Evolutionary conservation across 1,140 invertebrate species (phyloP).

Genomic region (Coboldia fuscipes): DNA sequence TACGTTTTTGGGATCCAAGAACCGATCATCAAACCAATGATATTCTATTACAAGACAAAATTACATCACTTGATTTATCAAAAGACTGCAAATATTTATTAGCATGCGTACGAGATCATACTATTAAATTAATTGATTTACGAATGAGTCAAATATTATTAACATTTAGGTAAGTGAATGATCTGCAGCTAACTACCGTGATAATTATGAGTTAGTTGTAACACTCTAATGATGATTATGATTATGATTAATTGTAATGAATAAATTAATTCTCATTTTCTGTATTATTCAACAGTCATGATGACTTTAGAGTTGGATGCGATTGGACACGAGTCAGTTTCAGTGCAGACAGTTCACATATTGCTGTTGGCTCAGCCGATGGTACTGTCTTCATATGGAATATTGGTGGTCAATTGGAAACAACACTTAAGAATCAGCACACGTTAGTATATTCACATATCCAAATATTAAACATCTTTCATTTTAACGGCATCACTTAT

Average conservation of each 20-base stretch:
- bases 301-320: slow-evolving; percentile 84
- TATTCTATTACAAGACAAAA: slow-evolving; percentile 74
- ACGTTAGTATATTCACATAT: slow-evolving; percentile 35
- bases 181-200: not conserved
- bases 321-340: slow-evolving; percentile 86
- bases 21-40: slow-evolving; percentile 59
- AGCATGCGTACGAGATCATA: slow-evolving; percentile 84
- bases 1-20: slow-evolving; percentile 90
- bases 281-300: slow-evolving; percentile 41
- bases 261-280: not conserved
- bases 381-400: slow-evolving; percentile 87
- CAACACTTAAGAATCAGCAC: slow-evolving; percentile 65
- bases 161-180: slow-evolving; percentile 60
- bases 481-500: not conserved
- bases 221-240: not conserved
- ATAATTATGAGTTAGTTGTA: not conserved
- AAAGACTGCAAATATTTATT: slow-evolving; percentile 76
- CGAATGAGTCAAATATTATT: slow-evolving; percentile 78
- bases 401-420: slow-evolving; percentile 51
- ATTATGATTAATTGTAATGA: not conserved
- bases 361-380: slow-evolving; percentile 75
- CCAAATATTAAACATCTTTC: not conserved
- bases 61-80: slow-evolving; percentile 86
- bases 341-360: slow-evolving; percentile 71
- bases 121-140: slow-evolving; percentile 80